Percentiles rank a stretch among this genome's conserved stretches.
These are phyloP conservation scores for Penelope pileata DNA, from an alignment of 2,113 vertebrate species.

Conservation along the genomic window DNA sequence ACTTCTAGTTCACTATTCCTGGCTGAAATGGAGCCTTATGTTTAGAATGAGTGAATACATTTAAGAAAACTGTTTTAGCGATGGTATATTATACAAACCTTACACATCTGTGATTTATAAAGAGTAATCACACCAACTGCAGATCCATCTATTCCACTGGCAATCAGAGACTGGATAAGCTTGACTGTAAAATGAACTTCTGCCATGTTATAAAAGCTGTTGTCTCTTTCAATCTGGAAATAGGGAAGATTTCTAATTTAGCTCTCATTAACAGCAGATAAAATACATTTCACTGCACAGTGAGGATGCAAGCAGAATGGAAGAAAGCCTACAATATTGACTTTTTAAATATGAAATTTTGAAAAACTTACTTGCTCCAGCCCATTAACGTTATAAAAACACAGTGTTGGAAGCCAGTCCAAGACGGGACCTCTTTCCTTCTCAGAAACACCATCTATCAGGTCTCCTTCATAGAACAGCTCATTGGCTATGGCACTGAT, in stretches of 20 bases:
- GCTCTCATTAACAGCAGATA: not conserved
- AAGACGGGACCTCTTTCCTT: conserved; percentile 70
- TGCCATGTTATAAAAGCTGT: conserved; percentile 81
- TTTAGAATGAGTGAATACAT: not conserved
- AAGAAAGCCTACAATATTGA: not conserved
- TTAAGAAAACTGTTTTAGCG: not conserved
- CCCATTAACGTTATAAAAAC: conserved; percentile 78
- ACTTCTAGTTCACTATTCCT: not conserved
- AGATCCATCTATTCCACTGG: conserved; percentile 72
- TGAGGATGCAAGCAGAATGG: not conserved
- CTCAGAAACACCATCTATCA: conserved; percentile 74
- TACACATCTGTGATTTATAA: conserved; percentile 82
- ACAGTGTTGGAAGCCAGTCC: conserved; percentile 81
- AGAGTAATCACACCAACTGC: conserved; percentile 81
- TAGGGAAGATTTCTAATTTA: not conserved
- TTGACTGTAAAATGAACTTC: conserved; percentile 80
- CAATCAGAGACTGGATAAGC: conserved; percentile 78
- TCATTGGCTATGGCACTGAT: conserved; percentile 79
- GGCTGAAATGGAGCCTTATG: not conserved
- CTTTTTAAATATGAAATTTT: not conserved
- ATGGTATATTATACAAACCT: conserved; percentile 63
- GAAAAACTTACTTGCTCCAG: conserved; percentile 74
- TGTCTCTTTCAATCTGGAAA: conserved; percentile 75
- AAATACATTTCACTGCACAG: not conserved
- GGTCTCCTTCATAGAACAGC: conserved; percentile 78